phyloP scores from a whole-genome alignment of 1,140 invertebrate species.

The Samia ricini region DNA sequence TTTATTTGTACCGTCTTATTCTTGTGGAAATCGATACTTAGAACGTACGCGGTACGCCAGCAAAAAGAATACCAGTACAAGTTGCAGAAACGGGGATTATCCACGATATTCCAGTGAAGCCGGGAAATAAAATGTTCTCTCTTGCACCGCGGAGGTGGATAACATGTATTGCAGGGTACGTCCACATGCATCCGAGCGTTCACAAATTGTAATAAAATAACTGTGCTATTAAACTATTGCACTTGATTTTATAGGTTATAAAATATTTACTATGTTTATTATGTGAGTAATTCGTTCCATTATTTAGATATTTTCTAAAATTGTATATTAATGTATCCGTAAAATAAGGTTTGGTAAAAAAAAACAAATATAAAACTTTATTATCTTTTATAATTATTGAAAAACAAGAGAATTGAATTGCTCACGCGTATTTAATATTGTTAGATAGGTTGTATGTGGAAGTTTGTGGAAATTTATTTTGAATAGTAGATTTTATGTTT shows the following conservation, averaged over 20 bases:
- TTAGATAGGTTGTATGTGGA: too few relatives aligned
- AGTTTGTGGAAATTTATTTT: too few relatives aligned
- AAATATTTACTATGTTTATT: background rate
- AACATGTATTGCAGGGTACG: slow-evolving; percentile 34
- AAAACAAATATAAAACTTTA: too few relatives aligned
- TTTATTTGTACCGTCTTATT: slow-evolving; percentile 3
- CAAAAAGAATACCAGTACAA: slow-evolving; percentile 36
- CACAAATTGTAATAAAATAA: slow-evolving; percentile 31
- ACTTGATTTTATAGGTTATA: slow-evolving; percentile 1
- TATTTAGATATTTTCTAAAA: too few relatives aligned
- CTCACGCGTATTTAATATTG: too few relatives aligned
- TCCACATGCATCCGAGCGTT: slow-evolving; percentile 31
- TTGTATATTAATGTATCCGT: too few relatives aligned
- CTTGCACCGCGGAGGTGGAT: slow-evolving; percentile 34
- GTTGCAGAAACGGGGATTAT: slow-evolving; percentile 47
- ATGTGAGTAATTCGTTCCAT: too few relatives aligned
- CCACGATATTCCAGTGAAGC: slow-evolving; percentile 37
- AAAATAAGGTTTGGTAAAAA: too few relatives aligned
- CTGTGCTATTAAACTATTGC: slow-evolving; percentile 5
- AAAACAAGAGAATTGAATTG: too few relatives aligned
- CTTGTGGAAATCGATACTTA: slow-evolving; percentile 16
- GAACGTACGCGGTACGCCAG: background rate
- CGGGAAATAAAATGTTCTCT: slow-evolving; percentile 41
- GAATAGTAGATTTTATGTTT: too few relatives aligned
- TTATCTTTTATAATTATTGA: too few relatives aligned